A percentile compares a stretch with the other conserved stretches of the same genome.
Conservation (phyloP, 2,113 vertebrate genomes). For the Trichomycterus rosablanca region DNA sequence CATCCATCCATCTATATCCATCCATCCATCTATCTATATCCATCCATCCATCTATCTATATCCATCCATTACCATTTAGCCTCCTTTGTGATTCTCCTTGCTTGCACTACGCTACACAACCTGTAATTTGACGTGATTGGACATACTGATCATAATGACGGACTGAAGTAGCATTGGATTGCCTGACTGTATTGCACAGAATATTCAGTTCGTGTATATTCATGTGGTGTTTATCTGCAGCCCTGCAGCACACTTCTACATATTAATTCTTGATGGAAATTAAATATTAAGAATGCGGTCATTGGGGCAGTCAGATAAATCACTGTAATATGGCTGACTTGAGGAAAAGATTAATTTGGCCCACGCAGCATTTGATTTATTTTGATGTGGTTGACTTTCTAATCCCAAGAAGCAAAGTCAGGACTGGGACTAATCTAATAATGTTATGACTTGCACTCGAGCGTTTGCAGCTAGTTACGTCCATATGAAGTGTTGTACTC, state of each 20-base stretch:
- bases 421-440: background rate
- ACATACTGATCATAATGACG: slow-evolving; percentile 17
- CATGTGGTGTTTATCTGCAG: no score
- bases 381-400: slow-evolving; percentile 9
- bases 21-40: no score
- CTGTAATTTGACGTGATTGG: slow-evolving; percentile 18
- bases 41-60: no score
- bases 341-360: slow-evolving; percentile 24
- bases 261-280: slow-evolving; percentile 35
- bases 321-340: slow-evolving; percentile 39
- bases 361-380: slow-evolving; percentile 19
- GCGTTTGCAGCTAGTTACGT: slow-evolving; percentile 42
- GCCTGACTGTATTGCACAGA: background rate
- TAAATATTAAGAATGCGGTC: slow-evolving; percentile 44
- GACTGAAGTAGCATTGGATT: background rate
- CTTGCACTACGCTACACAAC: background rate
- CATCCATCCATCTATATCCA: no score
- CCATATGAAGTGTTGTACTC: slow-evolving; percentile 32
- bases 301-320: slow-evolving; percentile 24
- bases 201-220: slow-evolving; percentile 7
- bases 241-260: slow-evolving; percentile 17
- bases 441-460: background rate
- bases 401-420: slow-evolving; percentile 2
- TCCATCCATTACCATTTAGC: no score
- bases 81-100: background rate